Conservation (phyloP, 2,888 invertebrate genomes). For the Halictus quadricinctus region DNA sequence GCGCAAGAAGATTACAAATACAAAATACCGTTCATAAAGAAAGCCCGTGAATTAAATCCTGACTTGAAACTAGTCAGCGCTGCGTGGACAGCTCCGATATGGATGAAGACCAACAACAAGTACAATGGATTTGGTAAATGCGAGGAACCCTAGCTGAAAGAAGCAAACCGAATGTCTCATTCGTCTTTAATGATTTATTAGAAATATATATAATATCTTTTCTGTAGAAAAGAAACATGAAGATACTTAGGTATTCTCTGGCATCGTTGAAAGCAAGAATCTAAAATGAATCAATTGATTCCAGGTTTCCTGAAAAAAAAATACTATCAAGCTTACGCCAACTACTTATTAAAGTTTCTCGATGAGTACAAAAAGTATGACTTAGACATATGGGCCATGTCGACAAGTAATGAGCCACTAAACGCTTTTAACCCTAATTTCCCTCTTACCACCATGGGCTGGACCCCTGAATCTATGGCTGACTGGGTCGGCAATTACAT, state of each 20-base stretch:
- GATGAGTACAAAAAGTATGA: conserved; percentile 87
- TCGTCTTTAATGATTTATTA: too few species aligned
- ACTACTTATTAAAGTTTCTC: conserved; percentile 92
- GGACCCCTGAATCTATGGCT: conserved; percentile 86
- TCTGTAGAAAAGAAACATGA: too few species aligned
- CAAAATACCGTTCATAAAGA: conserved; percentile 85
- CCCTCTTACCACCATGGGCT: conserved; percentile 89
- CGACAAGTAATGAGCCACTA: conserved; percentile 93
- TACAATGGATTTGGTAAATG: conserved; percentile 62
- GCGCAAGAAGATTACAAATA: conserved; percentile 87
- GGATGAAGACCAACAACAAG: conserved; percentile 88
- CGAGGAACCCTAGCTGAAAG: too few species aligned
- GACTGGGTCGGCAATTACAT: conserved; percentile 89
- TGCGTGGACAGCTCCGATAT: conserved; percentile 87
- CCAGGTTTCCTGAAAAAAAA: conserved; percentile 79
- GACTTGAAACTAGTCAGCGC: conserved; percentile 83
- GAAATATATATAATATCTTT: too few species aligned
- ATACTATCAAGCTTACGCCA: conserved; percentile 91
- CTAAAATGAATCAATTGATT: not conserved
- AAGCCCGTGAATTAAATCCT: conserved; percentile 76
- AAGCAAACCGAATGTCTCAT: too few species aligned
- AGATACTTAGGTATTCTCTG: not conserved
- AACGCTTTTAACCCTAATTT: conserved; percentile 82
- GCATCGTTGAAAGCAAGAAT: not conserved
- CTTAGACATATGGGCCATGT: conserved; percentile 90